Evolutionary conservation across 2,113 vertebrate genomes (phyloP), one percentile per base, ranked within the genome.

Genomic region (Syrrhaptes paradoxus): DNA sequence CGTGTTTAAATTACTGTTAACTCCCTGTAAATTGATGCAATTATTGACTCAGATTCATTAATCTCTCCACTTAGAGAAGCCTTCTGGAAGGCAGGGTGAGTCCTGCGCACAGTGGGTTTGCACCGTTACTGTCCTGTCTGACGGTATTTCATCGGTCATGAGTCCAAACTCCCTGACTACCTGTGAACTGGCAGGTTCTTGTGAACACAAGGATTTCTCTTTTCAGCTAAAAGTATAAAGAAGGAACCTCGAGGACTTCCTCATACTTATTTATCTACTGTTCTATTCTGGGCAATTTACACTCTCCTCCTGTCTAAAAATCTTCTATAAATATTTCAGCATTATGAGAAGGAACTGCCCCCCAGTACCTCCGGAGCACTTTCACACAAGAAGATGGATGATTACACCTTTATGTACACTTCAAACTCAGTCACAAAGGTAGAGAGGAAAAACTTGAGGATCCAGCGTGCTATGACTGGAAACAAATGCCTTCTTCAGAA

Each of bases 1-100:
- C 4, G 2, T 72, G 49, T 71, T 94, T 80, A 93, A 96, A 93
- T 89, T 94, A 92, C 55, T 89, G 67, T 57, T 84, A 94, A 91
- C 41, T 85, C 41, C 58, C 49, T 90, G 49, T 83, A 77, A 92
- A 91, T 62, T 78, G 83, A 94, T 85, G 70, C 41, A 81, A 74
- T 93, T 88, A 84, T 34, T 52, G 72, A 48, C 78, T 90, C 36
- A 52, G 65, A 82, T 58, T 83, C 46, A 65, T 71, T 93, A 82
- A 91, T 83, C 34, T 14, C 66, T 67, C 25, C 51, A 59, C 25
- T 79, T 1, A 78, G 32, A 87, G 31, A 68, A 83, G 59, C n/a
- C 11, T 89, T 91, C 26, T 1, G 6, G 62, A 89, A 93, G 32
- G 43, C 63, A 91, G 24, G 34, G 21, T 0, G 3, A 85, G 52